These are phyloP conservation scores for Microctenopoma stevenorrisi DNA, from an alignment of 2,797 vertebrate species.

Conservation along the genomic window DNA sequence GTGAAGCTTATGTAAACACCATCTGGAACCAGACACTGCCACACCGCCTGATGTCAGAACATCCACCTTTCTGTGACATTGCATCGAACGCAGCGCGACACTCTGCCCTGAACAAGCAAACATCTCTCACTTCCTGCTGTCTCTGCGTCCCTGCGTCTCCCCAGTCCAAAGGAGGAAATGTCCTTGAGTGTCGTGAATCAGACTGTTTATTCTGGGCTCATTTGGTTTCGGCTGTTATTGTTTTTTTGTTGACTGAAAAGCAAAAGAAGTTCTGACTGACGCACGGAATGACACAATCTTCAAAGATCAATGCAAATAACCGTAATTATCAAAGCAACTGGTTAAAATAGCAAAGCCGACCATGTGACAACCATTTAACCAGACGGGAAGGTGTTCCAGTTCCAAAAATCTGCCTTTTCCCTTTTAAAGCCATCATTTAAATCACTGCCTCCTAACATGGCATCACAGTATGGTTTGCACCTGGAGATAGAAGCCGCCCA, in stretches of 20 bases:
- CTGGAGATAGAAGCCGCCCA: conserved; percentile 42
- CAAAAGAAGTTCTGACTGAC: neutral
- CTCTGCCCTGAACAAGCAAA: neutral
- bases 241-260: neutral
- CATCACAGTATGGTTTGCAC: conserved; percentile 7
- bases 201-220: neutral
- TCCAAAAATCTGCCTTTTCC: neutral
- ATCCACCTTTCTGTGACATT: too few relatives aligned
- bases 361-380: too few relatives aligned
- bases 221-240: neutral
- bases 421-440: neutral
- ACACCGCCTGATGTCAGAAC: too few relatives aligned
- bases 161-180: neutral
- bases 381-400: too few relatives aligned
- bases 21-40: too few relatives aligned
- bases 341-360: too few relatives aligned
- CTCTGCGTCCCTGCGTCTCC: neutral
- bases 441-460: neutral
- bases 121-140: neutral
- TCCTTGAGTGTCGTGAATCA: too few relatives aligned
- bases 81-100: too few relatives aligned
- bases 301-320: neutral
- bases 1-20: too few relatives aligned
- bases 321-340: too few relatives aligned
- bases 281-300: neutral